Conservation (phyloP, 2,797 vertebrate genomes). For the Nyctalus aviator region DNA sequence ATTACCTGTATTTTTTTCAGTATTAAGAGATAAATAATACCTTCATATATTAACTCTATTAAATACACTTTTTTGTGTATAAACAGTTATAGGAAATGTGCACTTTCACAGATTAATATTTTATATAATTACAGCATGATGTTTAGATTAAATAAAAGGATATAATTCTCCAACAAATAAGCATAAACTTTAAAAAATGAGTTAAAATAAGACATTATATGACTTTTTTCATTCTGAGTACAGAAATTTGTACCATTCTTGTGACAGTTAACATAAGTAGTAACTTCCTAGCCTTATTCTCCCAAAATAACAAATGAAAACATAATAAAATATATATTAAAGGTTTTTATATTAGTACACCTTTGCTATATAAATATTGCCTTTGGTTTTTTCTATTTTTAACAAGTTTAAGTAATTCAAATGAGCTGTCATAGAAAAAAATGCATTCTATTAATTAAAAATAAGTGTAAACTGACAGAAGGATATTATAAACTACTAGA, state of each 20-base stretch:
- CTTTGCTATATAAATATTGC: conserved; percentile 56
- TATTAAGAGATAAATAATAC: background rate
- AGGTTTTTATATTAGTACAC: background rate
- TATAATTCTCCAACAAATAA: background rate
- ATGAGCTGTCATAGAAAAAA: background rate
- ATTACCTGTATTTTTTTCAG: background rate
- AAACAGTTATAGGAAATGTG: background rate
- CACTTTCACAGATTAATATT: background rate
- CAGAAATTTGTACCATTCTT: background rate
- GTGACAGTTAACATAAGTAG: conserved; percentile 22
- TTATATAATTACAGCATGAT: background rate
- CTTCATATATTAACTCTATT: background rate
- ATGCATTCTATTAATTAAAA: conserved; percentile 11
- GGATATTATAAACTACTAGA: background rate
- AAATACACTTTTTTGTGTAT: background rate
- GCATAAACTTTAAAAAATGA: conserved; percentile 18
- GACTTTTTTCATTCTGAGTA: background rate
- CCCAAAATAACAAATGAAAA: conserved; percentile 51
- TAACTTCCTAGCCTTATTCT: background rate
- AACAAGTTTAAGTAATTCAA: conserved; percentile 50
- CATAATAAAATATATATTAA: conserved; percentile 44
- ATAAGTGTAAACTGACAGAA: background rate
- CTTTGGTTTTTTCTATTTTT: conserved; percentile 44
- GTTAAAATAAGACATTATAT: conserved; percentile 14
- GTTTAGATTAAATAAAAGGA: background rate